These are phyloP conservation scores for Drosophila santomea DNA, from an alignment of 1,140 invertebrate species.

Conservation along the genomic window DNA sequence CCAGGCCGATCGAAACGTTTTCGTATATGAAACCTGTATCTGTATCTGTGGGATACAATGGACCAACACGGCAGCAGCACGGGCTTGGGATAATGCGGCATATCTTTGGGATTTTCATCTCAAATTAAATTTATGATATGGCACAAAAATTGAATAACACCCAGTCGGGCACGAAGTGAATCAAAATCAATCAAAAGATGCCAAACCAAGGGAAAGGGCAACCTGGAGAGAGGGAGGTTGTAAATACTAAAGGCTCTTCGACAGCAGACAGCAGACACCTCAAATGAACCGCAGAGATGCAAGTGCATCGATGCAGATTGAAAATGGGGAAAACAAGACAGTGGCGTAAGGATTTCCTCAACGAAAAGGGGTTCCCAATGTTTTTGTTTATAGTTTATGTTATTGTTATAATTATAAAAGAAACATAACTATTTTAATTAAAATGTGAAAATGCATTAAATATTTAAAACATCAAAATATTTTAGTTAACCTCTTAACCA, in stretches of 20 bases:
- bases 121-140: slow-evolving; percentile 84
- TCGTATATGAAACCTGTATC: slow-evolving; percentile 41
- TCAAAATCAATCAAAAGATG: slow-evolving; percentile 50
- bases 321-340: neutral
- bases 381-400: too few species aligned
- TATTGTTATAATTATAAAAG: too few species aligned
- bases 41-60: slow-evolving; percentile 42
- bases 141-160: slow-evolving; percentile 73
- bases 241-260: slow-evolving; percentile 9
- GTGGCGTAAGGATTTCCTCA: slow-evolving; percentile 5
- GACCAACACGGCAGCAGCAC: slow-evolving; percentile 13
- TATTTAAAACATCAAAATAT: too few species aligned
- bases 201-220: slow-evolving; percentile 3
- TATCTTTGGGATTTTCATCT: slow-evolving; percentile 79
- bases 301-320: slow-evolving; percentile 23
- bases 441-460: neutral
- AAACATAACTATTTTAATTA: neutral
- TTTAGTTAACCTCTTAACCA: too few species aligned
- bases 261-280: slow-evolving; percentile 46
- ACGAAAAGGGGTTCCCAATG: neutral
- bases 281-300: slow-evolving; percentile 62
- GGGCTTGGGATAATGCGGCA: slow-evolving; percentile 53
- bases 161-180: slow-evolving; percentile 35
- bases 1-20: slow-evolving; percentile 25
- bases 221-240: neutral